These are phyloP conservation scores for Rosalia funebris DNA, from an alignment of 2,888 invertebrate species.

Conservation along the genomic window DNA sequence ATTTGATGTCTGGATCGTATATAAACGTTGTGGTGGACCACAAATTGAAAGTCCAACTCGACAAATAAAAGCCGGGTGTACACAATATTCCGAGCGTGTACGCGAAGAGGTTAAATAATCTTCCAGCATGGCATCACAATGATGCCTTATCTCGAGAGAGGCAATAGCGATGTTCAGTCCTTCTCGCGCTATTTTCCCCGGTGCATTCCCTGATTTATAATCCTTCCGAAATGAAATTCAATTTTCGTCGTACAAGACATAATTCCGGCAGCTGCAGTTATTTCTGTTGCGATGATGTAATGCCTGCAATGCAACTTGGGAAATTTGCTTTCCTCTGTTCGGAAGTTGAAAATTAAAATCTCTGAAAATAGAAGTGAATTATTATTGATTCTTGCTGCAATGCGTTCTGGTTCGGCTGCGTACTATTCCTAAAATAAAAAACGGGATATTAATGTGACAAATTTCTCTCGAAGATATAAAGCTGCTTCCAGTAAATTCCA, in stretches of 20 bases:
- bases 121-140: too few species aligned
- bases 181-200: neutral
- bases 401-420: too few species aligned
- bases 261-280: constrained; percentile 3
- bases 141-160: neutral
- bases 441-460: too few species aligned
- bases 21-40: too few species aligned
- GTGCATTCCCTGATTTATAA: constrained; percentile 15
- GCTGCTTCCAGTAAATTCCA: too few species aligned
- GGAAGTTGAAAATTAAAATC: neutral
- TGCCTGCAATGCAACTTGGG: neutral
- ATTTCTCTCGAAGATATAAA: too few species aligned
- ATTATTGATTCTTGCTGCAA: too few species aligned
- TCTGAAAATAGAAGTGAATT: too few species aligned
- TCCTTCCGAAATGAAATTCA: constrained; percentile 13
- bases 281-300: constrained; percentile 2
- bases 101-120: neutral
- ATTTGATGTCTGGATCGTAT: too few species aligned
- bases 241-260: constrained; percentile 2
- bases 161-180: constrained; percentile 4
- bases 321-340: neutral
- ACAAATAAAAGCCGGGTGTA: neutral
- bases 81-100: neutral
- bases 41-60: neutral
- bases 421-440: too few species aligned